Base-by-base conservation (phyloP, 1,140 invertebrate species). In the Atta cephalotes region DNA sequence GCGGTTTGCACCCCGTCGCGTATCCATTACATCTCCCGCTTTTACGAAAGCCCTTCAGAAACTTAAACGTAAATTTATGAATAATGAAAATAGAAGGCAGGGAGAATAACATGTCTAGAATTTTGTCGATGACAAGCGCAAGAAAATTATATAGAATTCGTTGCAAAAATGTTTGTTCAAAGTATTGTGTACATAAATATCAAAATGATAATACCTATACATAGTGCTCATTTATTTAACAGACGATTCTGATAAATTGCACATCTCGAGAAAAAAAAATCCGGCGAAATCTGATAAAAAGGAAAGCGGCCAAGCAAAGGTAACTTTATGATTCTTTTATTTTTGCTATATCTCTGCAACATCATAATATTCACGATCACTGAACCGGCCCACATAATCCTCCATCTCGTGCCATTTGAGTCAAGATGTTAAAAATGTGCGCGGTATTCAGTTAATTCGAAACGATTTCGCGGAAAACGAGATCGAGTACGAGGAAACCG, bases 1-100 rank as follows among this genome's bases (percentile, higher is more conserved):
- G 77, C 86, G 88, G 86, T 90, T 90, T 88, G 76, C 81, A 77
- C 72, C 89, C 86, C 86, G 86, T 90, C 89, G 89, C 81, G 89
- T 88, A 90, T 86, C 89, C 89, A 89, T 90, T 90, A 90, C 84
- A 70, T 85, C 89, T 71, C 45, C 77, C 86, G 81, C 89, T 90
- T 90, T 89, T 72, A 85, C 89, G 49, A 79, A 84, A 68, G n/a
- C 60, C 85, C 79, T 89, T 88, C 76, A 62, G 84, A 77, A 82
- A 89, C 76, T 79, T 86, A 76, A 70, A 78, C 65, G 51, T 66
- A 78, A 79, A 79, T 85, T 85, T 51, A 31, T 74, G 77, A 62
- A 90, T 89, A 89, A 90, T 81, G 60, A 66, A 89, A 89, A 90
- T 87, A 76, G 77, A 89, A 90, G 63, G n/a, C 56, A 71, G 60